These are phyloP conservation scores for Thermophis baileyi DNA, from an alignment of 2,113 vertebrate species.

Conservation along the genomic window DNA sequence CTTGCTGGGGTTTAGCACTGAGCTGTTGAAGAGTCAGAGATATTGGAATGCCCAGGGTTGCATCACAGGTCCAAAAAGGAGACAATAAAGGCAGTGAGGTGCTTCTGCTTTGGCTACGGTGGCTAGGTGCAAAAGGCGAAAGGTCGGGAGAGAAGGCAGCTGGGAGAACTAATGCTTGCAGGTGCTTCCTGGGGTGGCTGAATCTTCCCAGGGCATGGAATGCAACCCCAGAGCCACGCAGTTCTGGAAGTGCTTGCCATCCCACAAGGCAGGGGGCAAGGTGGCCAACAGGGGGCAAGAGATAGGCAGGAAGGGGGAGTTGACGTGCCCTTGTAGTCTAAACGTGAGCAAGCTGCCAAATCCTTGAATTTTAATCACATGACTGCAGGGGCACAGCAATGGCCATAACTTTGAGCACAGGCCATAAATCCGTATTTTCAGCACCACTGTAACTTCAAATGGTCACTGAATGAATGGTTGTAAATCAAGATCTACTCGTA, in stretches of 20 bases:
- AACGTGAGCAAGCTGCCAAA: neutral
- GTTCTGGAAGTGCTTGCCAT: neutral
- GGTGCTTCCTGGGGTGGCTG: neutral
- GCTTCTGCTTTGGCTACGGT: neutral
- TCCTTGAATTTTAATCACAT: neutral
- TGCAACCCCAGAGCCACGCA: neutral
- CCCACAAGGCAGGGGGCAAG: neutral
- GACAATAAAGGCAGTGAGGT: neutral
- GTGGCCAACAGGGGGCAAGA: neutral
- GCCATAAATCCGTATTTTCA: neutral
- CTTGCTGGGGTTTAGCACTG: neutral
- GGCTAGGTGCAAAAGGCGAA: neutral
- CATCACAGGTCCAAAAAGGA: neutral
- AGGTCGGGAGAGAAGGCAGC: neutral
- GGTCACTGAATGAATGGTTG: neutral
- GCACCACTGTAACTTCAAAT: neutral
- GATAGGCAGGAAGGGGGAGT: neutral
- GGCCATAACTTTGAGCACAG: neutral
- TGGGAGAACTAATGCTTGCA: neutral
- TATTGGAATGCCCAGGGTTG: neutral
- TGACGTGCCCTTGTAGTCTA: neutral
- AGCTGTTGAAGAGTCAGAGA: neutral
- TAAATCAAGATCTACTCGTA: neutral
- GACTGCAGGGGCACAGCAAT: neutral
- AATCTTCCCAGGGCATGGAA: neutral